Conservation (phyloP, 2,797 vertebrate genomes). For the Dromococcyx pavoninus region DNA sequence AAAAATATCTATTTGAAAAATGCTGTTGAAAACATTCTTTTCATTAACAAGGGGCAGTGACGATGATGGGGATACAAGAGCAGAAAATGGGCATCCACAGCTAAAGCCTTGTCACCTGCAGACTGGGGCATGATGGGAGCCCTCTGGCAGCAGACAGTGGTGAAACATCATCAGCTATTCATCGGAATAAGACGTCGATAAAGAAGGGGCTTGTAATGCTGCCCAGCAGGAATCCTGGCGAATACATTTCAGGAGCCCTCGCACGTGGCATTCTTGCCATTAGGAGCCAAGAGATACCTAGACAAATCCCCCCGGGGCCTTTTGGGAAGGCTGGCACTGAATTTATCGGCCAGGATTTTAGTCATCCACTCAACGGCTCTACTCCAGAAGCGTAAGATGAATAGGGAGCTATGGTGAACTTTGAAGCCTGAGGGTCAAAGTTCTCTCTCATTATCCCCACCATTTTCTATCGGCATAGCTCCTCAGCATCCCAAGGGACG, state of each 20-base stretch:
- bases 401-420: slow-evolving; percentile 59
- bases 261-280: background rate
- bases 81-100: background rate
- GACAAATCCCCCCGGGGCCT: background rate
- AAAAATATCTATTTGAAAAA: too few relatives aligned
- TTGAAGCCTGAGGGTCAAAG: slow-evolving; percentile 62
- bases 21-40: too few relatives aligned
- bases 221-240: slow-evolving; percentile 36
- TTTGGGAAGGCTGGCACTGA: background rate
- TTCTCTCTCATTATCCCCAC: slow-evolving; percentile 75
- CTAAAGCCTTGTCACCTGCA: background rate
- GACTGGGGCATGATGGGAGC: background rate
- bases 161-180: background rate
- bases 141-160: background rate
- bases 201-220: background rate
- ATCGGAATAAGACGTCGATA: background rate
- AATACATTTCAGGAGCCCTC: background rate
- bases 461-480: slow-evolving; percentile 58
- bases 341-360: background rate
- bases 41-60: background rate
- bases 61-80: background rate
- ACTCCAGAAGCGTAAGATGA: slow-evolving; percentile 65
- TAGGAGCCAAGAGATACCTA: slow-evolving; percentile 33
- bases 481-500: slow-evolving; percentile 32
- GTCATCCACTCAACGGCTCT: background rate